A percentile compares a stretch with the other conserved stretches of the same genome.
phyloP scores from a whole-genome alignment of 2,113 vertebrate species.

The Sinocyclocheilus rhinocerous region DNA sequence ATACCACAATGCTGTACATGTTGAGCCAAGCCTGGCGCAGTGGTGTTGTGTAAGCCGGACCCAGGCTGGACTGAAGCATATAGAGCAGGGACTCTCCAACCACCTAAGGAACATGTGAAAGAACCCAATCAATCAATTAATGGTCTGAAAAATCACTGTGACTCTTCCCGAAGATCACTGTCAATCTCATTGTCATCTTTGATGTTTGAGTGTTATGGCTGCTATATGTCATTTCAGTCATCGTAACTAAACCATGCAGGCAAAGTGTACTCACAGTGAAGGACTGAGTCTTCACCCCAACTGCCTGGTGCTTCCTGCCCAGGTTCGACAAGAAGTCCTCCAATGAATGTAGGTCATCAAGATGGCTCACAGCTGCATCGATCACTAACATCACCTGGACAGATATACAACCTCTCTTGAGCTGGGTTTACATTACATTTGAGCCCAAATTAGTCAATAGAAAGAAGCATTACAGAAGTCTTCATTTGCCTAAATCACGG shows the following conservation, averaged over 20 bases:
- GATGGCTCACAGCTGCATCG: conserved; percentile 87
- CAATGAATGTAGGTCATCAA: conserved; percentile 87
- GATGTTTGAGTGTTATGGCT: background rate
- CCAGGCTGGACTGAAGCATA: conserved; percentile 91
- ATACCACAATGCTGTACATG: conserved; percentile 86
- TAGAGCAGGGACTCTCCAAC: conserved; percentile 91
- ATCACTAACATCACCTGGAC: conserved; percentile 94
- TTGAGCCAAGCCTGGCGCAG: conserved; percentile 86
- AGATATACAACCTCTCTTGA: background rate
- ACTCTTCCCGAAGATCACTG: background rate
- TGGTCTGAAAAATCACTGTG: background rate
- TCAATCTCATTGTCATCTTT: conserved; percentile 21
- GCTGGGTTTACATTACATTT: background rate
- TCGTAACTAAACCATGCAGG: no score
- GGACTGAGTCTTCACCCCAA: conserved; percentile 87
- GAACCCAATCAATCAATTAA: conserved; percentile 19
- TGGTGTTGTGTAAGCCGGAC: conserved; percentile 82
- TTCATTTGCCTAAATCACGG: background rate
- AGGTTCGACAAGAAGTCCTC: conserved; percentile 87
- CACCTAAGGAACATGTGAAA: conserved; percentile 70
- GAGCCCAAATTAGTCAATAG: background rate
- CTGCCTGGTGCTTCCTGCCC: conserved; percentile 88
- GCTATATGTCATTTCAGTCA: background rate
- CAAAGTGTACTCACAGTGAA: conserved; percentile 80
- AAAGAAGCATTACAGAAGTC: background rate